phyloP scores from a whole-genome alignment of 2,888 invertebrate genomes.

The Chloroclysta siterata region DNA sequence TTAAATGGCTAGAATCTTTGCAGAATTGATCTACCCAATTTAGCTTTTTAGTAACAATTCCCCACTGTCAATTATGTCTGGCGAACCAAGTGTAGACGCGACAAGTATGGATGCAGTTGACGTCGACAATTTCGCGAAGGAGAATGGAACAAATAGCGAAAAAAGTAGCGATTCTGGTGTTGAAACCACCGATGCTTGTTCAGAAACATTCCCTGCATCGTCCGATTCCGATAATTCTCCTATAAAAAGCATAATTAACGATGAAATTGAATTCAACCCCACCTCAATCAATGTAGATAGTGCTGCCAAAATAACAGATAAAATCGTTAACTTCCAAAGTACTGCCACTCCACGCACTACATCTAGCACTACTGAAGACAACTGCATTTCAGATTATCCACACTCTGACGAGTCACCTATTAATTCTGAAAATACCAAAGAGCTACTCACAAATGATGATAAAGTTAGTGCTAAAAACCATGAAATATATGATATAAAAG shows the following conservation, averaged over 20 bases:
- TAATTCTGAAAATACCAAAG: constrained; percentile 46
- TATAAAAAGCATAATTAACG: constrained; percentile 43
- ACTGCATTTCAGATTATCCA: constrained; percentile 40
- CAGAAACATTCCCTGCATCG: constrained; percentile 48
- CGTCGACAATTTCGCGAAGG: constrained; percentile 60
- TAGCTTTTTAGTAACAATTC: constrained; percentile 45
- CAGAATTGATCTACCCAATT: constrained; percentile 41
- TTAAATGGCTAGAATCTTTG: constrained; percentile 52
- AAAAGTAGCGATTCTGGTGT: constrained; percentile 65
- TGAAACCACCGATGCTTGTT: constrained; percentile 56
- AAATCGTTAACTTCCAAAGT: constrained; percentile 36
- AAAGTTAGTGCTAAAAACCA: constrained; percentile 31
- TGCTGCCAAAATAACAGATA: constrained; percentile 9
- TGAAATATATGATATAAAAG: constrained; percentile 4
- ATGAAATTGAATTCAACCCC: constrained; percentile 28
- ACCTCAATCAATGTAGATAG: constrained; percentile 5
- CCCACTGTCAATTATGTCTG: constrained; percentile 59
- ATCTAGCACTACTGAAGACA: constrained; percentile 50
- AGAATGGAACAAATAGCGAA: constrained; percentile 56
- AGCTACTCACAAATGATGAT: constrained; percentile 30
- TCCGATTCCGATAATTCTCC: constrained; percentile 57
- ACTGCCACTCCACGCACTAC: constrained; percentile 47
- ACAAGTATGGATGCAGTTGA: constrained; percentile 64
- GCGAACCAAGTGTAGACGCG: constrained; percentile 49
- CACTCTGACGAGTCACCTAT: constrained; percentile 43